phyloP scores from a whole-genome alignment of 1,140 invertebrate genomes.

The Bombus turneri region DNA sequence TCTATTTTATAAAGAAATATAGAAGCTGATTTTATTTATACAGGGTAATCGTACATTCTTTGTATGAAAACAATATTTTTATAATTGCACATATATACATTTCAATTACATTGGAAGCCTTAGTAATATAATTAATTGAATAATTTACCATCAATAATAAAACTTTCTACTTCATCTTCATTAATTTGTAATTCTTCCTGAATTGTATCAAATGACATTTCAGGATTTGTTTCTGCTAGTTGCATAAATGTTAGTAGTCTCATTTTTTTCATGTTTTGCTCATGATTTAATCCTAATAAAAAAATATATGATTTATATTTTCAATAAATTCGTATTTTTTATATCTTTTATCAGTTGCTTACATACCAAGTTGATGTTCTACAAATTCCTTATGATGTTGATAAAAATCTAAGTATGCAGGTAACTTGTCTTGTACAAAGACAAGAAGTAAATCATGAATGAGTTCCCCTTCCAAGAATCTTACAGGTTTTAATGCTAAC shows the following conservation, averaged over 20 bases:
- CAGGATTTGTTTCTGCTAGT: constrained; percentile 94
- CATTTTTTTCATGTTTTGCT: constrained; percentile 98
- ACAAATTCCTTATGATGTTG: constrained; percentile 97
- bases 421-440: constrained; percentile 96
- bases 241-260: constrained; percentile 98
- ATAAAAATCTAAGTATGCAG: constrained; percentile 95
- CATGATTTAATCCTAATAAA: constrained; percentile 91
- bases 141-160: constrained; percentile 95
- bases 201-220: constrained; percentile 95
- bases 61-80: not conserved
- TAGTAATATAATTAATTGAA: not conserved
- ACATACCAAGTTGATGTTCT: constrained; percentile 88
- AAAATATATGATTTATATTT: constrained; percentile 20
- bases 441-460: constrained; percentile 98
- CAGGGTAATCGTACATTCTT: constrained; percentile 33
- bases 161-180: constrained; percentile 95
- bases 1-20: constrained; percentile 31
- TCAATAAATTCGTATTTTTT: constrained; percentile 10
- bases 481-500: constrained; percentile 95
- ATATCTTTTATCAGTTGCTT: not conserved
- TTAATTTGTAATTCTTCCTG: constrained; percentile 93
- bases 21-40: constrained; percentile 30
- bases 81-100: not conserved
- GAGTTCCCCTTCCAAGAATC: constrained; percentile 96
- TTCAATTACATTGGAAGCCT: not conserved